A percentile compares a stretch with the other conserved stretches of the same genome.
phyloP scores from a whole-genome alignment of 2,797 vertebrate genomes.

The Chrosomus eos region DNA sequence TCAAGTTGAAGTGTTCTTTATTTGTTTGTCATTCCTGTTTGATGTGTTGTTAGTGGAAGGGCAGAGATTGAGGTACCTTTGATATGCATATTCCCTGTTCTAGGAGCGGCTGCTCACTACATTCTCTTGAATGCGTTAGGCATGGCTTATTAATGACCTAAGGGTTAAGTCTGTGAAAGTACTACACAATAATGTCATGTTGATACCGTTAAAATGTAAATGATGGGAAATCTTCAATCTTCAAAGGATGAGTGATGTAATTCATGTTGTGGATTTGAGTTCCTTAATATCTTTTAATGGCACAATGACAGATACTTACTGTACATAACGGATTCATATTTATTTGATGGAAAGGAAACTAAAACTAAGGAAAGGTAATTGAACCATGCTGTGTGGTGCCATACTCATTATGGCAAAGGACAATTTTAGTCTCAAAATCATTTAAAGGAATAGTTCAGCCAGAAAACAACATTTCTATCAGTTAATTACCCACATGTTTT shows the following conservation, averaged over 20 bases:
- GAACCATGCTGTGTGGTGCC: not conserved
- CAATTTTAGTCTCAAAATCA: not conserved
- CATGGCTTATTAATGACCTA: slow-evolving; percentile 36
- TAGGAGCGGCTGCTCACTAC: not conserved
- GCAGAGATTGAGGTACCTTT: slow-evolving; percentile 35
- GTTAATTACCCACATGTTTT: not conserved
- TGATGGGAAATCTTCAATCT: not conserved
- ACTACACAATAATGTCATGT: not conserved
- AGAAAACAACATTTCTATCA: not conserved
- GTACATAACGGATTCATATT: not conserved
- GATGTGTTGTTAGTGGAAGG: slow-evolving; percentile 27
- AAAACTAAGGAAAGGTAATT: not conserved
- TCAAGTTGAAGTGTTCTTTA: slow-evolving; percentile 46
- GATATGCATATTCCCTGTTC: slow-evolving; percentile 48
- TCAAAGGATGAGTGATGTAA: not conserved
- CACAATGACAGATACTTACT: too few relatives aligned
- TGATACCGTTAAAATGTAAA: slow-evolving; percentile 1
- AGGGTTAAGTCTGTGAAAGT: slow-evolving; percentile 13
- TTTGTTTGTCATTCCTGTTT: slow-evolving; percentile 44
- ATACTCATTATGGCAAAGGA: not conserved
- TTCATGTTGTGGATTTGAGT: not conserved
- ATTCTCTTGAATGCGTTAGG: not conserved
- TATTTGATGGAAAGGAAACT: not conserved
- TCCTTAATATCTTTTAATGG: not conserved
- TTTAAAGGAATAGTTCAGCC: not conserved